Percentiles rank a stretch among this genome's conserved stretches.
phyloP scores from a whole-genome alignment of 2,113 vertebrate species.

The Bothrops jararaca region DNA sequence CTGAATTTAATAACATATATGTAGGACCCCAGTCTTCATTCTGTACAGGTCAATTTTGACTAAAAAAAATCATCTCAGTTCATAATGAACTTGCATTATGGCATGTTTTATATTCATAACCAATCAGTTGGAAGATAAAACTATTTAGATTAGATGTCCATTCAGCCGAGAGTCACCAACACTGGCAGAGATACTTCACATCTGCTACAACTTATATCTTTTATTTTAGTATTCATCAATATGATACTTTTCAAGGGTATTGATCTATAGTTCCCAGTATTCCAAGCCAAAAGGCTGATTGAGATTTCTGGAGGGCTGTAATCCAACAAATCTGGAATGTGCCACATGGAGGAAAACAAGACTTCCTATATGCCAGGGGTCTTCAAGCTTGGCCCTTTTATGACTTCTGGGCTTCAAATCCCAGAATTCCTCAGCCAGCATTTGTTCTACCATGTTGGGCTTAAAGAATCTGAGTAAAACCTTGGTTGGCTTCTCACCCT shows the following conservation, averaged over 20 bases:
- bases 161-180: not conserved
- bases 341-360: not conserved
- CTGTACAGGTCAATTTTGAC: not conserved
- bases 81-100: not conserved
- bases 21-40: not conserved
- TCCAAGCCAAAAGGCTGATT: not conserved
- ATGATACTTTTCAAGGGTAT: not conserved
- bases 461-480: not conserved
- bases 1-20: not conserved
- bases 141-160: not conserved
- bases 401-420: no score
- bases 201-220: not conserved
- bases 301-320: not conserved
- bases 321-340: not conserved
- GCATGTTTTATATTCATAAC: not conserved
- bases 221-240: not conserved
- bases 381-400: no score
- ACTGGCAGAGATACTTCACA: not conserved
- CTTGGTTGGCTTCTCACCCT: not conserved
- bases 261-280: not conserved
- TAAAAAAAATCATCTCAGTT: not conserved
- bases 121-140: not conserved
- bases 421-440: no score
- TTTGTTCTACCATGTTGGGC: not conserved
- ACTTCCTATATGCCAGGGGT: not conserved